phyloP scores from a whole-genome alignment of 2,113 vertebrate genomes.

The Clarias batrachus region DNA sequence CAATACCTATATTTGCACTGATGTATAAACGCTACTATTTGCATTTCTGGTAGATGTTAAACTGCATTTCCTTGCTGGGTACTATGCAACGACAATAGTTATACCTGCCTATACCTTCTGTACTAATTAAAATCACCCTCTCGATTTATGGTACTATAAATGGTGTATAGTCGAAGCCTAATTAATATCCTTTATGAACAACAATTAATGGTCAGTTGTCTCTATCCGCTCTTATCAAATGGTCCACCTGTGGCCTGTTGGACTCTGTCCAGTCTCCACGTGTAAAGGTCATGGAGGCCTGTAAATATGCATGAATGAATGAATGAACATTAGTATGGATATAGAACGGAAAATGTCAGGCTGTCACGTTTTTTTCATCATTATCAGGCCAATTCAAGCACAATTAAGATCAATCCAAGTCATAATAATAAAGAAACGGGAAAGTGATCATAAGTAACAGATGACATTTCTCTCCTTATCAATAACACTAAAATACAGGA shows the following conservation, averaged over 20 bases:
- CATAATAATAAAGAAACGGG: not conserved
- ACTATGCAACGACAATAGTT: no score
- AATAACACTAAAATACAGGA: slow-evolving; percentile 36
- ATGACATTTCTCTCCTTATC: slow-evolving; percentile 50
- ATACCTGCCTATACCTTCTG: not conserved
- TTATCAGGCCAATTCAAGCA: slow-evolving; percentile 30
- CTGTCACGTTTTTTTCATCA: slow-evolving; percentile 55
- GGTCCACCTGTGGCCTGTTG: slow-evolving; percentile 21
- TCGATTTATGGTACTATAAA: not conserved
- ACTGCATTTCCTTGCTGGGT: no score
- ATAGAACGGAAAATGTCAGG: slow-evolving; percentile 32
- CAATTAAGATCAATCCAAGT: slow-evolving; percentile 37
- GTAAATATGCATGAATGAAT: slow-evolving; percentile 22
- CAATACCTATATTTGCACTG: no score
- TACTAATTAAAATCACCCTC: not conserved
- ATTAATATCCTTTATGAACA: not conserved
- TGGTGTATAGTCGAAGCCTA: not conserved
- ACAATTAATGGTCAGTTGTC: not conserved
- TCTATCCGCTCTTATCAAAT: not conserved
- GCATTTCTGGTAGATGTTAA: no score
- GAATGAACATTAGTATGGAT: not conserved
- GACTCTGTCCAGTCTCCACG: not conserved
- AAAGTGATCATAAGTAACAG: slow-evolving; percentile 45
- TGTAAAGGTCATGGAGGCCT: slow-evolving; percentile 27
- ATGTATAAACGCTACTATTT: no score